phyloP scores from a whole-genome alignment of 2,113 vertebrate genomes.

The Cervus canadensis region DNA sequence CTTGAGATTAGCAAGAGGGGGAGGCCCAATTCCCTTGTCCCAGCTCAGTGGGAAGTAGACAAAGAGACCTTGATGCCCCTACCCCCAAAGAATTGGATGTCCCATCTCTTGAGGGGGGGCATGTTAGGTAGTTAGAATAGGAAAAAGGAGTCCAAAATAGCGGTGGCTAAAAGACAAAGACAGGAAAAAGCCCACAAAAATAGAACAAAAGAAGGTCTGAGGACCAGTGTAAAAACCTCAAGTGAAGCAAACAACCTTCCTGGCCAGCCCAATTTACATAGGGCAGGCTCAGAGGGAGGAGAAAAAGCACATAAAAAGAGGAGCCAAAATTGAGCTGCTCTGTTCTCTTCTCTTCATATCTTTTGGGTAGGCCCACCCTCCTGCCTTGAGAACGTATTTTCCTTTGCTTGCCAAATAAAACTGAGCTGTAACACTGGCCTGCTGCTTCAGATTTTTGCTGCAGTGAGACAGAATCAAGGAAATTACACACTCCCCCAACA shows the following conservation, averaged over 20 bases:
- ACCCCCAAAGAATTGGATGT: background rate
- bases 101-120: background rate
- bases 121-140: background rate
- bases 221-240: background rate
- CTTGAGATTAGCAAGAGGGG: background rate
- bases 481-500: background rate
- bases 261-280: background rate
- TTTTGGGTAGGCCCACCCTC: background rate
- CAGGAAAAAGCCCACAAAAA: background rate
- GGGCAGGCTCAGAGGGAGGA: background rate
- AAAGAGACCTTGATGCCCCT: background rate
- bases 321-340: accelerated
- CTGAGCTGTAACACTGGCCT: background rate
- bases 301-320: background rate
- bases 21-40: background rate
- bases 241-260: background rate
- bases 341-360: background rate
- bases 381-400: background rate
- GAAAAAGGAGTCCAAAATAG: background rate
- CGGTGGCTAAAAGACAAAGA: background rate
- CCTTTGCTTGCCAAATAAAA: background rate
- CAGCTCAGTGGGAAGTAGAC: background rate
- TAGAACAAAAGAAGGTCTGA: background rate
- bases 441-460: background rate
- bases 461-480: background rate